Evolutionary conservation across 2,797 vertebrate species (phyloP), one percentile per base, ranked within the genome.

Genomic region (Siniperca undulata): DNA sequence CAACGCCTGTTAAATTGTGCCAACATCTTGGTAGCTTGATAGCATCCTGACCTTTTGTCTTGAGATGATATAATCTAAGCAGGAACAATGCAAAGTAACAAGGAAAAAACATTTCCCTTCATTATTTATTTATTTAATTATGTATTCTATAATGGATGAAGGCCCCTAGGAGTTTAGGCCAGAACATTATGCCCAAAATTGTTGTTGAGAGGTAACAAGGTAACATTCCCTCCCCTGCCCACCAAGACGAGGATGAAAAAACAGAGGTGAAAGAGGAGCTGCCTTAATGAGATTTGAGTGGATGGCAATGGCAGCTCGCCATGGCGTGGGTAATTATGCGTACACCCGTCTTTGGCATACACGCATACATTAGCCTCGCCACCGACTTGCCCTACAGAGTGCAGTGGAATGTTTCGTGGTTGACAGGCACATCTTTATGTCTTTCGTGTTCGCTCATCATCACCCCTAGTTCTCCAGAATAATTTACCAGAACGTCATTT

Each of bases 271-370:
- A 82, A 78, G 76, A 85, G 78, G 81, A 77, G 79, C 72, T 19
- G 69, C 67, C 74, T 81, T 90, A 92, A 93, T 88, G 86, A 92
- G 88, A 65, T 88, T 60, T 85, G 87, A 88, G 84, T 62, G 71
- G 84, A 85, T 36, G 77, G 73, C 64, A 0, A 24, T 86, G 91
- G 86, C 88, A 87, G 88, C 85, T 66, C 73, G 72, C 80, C 86
- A 72, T 6, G 83, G 79, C 65, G 62, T 71, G 86, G 86, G 79
- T 89, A 92, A 93, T 91, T 90, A 75, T 46, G 84, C 79, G 56
- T 77, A 65, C 79, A 13, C 55, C 53, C 46, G 40, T 87, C 83
- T 80, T 72, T 81, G 85, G 83, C 87, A 70, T 83, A 58, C 82
- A 61, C 11, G 50, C 85, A 66, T 80, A 65, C 82, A 84, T 84